phyloP scores from a whole-genome alignment of 1,140 invertebrate genomes.

The Gerris buenoi region DNA sequence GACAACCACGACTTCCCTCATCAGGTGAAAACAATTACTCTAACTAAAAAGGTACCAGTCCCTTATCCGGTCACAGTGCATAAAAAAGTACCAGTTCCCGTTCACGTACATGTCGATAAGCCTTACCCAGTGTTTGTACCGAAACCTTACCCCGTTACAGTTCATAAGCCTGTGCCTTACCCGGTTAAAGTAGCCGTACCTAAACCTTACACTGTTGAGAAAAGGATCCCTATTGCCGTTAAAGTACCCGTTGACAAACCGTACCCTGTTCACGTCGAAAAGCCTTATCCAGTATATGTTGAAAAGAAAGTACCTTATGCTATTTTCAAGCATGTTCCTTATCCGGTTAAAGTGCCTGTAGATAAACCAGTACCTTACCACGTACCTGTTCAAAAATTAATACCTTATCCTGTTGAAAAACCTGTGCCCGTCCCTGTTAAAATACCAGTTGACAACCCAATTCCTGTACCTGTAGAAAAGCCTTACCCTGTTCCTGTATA shows the following conservation, averaged over 20 bases:
- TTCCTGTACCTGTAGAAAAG: slow-evolving; percentile 41
- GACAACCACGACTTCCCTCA: neutral
- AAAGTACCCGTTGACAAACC: slow-evolving; percentile 21
- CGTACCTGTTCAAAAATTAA: slow-evolving; percentile 5
- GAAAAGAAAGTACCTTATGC: slow-evolving; percentile 14
- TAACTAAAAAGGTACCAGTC: slow-evolving; percentile 11
- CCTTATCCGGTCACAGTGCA: slow-evolving; percentile 9
- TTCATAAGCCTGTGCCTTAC: slow-evolving; percentile 38
- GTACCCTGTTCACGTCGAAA: slow-evolving; percentile 14
- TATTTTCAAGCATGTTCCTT: slow-evolving; percentile 5
- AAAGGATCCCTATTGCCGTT: slow-evolving; percentile 13
- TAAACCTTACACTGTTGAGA: slow-evolving; percentile 30
- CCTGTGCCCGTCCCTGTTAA: slow-evolving; percentile 45
- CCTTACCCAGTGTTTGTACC: slow-evolving; percentile 14
- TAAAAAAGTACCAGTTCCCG: slow-evolving; percentile 16
- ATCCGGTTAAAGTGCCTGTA: slow-evolving; percentile 40
- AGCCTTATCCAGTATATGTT: slow-evolving; percentile 17
- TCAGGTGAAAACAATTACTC: slow-evolving; percentile 1
- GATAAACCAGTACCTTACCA: slow-evolving; percentile 40
- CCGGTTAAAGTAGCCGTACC: slow-evolving; percentile 32
- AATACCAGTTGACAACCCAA: slow-evolving; percentile 26
- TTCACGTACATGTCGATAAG: slow-evolving; percentile 13
- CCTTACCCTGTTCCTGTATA: slow-evolving; percentile 39
- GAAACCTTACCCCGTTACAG: slow-evolving; percentile 19
- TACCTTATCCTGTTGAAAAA: slow-evolving; percentile 45